phyloP scores from a whole-genome alignment of 2,797 vertebrate genomes.

The Hephaestus fuliginosus region DNA sequence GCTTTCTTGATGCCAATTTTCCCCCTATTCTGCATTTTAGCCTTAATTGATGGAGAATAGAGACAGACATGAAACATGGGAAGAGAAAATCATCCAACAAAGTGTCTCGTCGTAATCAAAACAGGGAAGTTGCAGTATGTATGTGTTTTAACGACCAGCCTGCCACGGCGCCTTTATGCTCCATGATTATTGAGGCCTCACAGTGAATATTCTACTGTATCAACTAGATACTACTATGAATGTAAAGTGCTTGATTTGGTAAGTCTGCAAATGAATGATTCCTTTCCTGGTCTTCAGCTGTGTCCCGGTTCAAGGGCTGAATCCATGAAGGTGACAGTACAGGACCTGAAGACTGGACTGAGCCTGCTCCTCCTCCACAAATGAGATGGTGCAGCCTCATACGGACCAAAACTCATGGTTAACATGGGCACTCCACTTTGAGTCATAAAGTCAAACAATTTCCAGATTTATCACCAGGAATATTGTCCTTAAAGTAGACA shows the following conservation, averaged over 20 bases:
- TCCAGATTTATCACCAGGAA: slow-evolving; percentile 8
- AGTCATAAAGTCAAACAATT: slow-evolving; percentile 16
- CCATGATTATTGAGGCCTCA: not conserved
- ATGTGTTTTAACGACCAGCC: not conserved
- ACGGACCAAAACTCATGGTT: not conserved
- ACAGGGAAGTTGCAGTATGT: fast-evolving
- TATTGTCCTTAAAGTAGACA: not conserved
- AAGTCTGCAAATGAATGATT: not conserved
- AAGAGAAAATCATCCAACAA: not conserved
- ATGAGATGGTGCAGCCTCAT: slow-evolving; percentile 4
- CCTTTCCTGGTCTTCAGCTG: not conserved
- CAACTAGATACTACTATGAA: not conserved
- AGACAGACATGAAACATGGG: not conserved
- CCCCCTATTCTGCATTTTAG: no score
- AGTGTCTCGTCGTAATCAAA: no score
- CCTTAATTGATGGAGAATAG: not conserved
- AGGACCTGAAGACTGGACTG: slow-evolving; percentile 5
- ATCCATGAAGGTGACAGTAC: slow-evolving; percentile 1
- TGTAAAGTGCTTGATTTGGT: no score
- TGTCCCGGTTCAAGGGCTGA: not conserved
- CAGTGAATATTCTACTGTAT: not conserved
- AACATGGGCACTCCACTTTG: not conserved
- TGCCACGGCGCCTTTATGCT: not conserved
- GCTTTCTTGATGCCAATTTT: not conserved
- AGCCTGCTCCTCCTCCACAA: slow-evolving; percentile 13